Evolutionary conservation across 2,888 invertebrate genomes (phyloP).

Genomic region (Dasysyrphus tricinctus): DNA sequence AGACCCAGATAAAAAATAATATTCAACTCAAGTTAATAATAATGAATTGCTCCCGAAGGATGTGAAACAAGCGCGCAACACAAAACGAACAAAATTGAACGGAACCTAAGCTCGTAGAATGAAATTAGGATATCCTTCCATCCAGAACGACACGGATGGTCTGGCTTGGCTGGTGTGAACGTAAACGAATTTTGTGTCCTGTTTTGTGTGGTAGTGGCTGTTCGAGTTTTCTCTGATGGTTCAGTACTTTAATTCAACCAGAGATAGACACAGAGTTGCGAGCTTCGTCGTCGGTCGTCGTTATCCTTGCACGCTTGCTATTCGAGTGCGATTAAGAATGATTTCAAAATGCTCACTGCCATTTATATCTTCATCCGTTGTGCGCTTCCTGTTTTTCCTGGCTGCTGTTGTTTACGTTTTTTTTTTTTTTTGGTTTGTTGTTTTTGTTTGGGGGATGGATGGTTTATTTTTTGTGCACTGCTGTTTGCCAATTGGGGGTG

Average conservation of each 20-base stretch:
- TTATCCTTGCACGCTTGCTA: conserved; percentile 73
- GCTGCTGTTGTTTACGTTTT: conserved; percentile 73
- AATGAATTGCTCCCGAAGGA: conserved; percentile 71
- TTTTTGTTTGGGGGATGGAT: conserved; percentile 22
- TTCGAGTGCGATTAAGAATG: conserved; percentile 75
- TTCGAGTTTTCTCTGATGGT: conserved; percentile 25
- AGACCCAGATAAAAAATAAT: conserved; percentile 40
- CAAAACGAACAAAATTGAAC: conserved; percentile 63
- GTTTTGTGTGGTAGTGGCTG: conserved; percentile 20
- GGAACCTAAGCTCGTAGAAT: conserved; percentile 66
- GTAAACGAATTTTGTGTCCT: conserved; percentile 40
- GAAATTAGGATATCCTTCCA: conserved; percentile 74
- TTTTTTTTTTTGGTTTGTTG: conserved; percentile 21
- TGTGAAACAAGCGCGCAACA: conserved; percentile 50
- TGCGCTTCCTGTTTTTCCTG: conserved; percentile 72
- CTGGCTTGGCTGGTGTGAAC: conserved; percentile 52
- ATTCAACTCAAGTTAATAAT: conserved; percentile 62
- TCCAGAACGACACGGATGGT: conserved; percentile 71
- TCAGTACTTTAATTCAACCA: conserved; percentile 11
- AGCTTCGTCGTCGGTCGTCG: conserved; percentile 45
- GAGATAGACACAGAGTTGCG: conserved; percentile 25
- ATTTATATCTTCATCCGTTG: conserved; percentile 75
- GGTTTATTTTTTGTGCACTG: conserved; percentile 27
- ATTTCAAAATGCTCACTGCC: conserved; percentile 70
- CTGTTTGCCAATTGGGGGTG: conserved; percentile 48